These are phyloP conservation scores for Gonocerus acuteangulatus DNA, from an alignment of 2,888 invertebrate genomes.

Conservation along the genomic window DNA sequence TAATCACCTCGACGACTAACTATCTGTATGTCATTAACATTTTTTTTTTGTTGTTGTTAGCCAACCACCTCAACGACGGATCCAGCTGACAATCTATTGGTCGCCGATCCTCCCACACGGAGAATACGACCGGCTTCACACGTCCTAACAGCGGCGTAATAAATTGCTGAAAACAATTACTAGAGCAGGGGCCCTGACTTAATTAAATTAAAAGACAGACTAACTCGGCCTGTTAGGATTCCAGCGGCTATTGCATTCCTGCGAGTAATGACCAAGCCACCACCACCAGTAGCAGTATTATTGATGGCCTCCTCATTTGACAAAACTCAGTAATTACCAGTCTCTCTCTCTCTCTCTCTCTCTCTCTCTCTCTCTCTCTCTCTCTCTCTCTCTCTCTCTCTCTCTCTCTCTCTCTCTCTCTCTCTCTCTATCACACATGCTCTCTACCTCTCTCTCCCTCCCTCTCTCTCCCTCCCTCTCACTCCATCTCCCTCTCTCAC, in stretches of 20 bases:
- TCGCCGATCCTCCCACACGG: too few relatives aligned
- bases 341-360: neutral
- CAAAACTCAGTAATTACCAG: constrained; percentile 15
- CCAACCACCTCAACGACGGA: too few relatives aligned
- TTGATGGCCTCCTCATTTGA: constrained; percentile 20
- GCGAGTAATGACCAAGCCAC: constrained; percentile 13
- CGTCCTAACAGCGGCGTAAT: too few relatives aligned
- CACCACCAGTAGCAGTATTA: constrained; percentile 3
- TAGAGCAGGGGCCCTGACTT: neutral
- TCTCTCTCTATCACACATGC: too few relatives aligned
- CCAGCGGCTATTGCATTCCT: constrained; percentile 21
- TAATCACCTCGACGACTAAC: too few relatives aligned
- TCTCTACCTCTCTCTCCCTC: too few relatives aligned
- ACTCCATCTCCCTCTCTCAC: constrained; percentile 2
- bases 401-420: too few relatives aligned
- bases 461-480: constrained; percentile 9
- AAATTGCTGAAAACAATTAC: constrained; percentile 26
- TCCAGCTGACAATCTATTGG: too few relatives aligned
- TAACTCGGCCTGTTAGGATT: constrained; percentile 13
- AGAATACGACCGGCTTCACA: too few relatives aligned
- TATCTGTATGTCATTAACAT: too few relatives aligned
- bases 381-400: constrained; percentile 5
- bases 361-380: neutral
- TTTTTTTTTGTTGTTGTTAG: too few relatives aligned
- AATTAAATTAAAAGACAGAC: constrained; percentile 25